Conservation (phyloP, 1,140 invertebrate species). For the Drosophila oshimai region DNA sequence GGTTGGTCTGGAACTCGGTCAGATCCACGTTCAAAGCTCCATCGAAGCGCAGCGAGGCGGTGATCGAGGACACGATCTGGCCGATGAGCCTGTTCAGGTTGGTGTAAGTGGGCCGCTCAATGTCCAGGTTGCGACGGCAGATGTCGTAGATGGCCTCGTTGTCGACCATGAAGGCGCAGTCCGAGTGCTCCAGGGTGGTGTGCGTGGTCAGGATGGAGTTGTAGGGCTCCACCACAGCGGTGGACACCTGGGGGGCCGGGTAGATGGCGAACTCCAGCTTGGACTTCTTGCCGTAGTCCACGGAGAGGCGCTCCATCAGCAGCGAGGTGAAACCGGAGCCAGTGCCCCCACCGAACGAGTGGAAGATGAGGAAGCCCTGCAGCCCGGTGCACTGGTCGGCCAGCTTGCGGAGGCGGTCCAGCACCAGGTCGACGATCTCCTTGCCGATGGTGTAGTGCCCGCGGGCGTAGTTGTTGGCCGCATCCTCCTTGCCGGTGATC, state of each 20-base stretch:
- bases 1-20: not conserved
- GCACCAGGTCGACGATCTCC: not conserved
- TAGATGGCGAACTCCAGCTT: not conserved
- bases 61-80: not conserved
- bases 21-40: not conserved
- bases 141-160: slow-evolving; percentile 1
- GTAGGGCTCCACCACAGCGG: not conserved
- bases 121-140: not conserved
- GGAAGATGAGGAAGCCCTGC: not conserved
- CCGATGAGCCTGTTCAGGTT: not conserved
- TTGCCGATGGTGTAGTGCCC: not conserved
- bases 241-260: not conserved
- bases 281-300: slow-evolving; percentile 1
- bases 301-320: not conserved
- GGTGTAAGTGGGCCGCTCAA: not conserved
- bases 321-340: not conserved
- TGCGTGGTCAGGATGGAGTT: not conserved
- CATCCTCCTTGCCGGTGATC: not conserved
- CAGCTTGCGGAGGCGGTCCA: not conserved
- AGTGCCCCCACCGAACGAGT: not conserved
- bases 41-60: not conserved
- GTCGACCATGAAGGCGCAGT: not conserved
- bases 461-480: not conserved
- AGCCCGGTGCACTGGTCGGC: not conserved
- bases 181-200: not conserved